A percentile compares a stretch with the other conserved stretches of the same genome.
Conservation (phyloP, 1,140 invertebrate genomes). For the Macrocentrus cingulum region DNA sequence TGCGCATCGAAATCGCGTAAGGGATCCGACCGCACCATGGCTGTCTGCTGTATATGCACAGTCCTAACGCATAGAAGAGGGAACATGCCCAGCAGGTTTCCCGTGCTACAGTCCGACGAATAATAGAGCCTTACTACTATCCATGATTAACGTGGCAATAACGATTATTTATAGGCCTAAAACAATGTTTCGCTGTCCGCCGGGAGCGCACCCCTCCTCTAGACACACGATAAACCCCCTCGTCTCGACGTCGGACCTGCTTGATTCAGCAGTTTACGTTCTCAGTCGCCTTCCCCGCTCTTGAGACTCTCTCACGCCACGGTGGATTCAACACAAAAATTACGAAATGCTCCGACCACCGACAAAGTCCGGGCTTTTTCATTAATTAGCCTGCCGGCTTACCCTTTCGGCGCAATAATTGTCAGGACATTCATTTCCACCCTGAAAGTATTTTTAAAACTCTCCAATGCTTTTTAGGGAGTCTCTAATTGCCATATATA, state of each 20-base stretch:
- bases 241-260: conserved; percentile 18
- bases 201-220: not conserved
- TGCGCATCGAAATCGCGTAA: conserved; percentile 32
- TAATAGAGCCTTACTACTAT: conserved; percentile 49
- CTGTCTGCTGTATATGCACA: not conserved
- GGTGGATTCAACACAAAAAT: not conserved
- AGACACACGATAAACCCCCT: conserved; percentile 8
- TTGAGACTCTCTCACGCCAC: not conserved
- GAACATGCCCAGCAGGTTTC: conserved; percentile 40
- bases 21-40: conserved; percentile 33
- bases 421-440: no score
- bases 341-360: not conserved
- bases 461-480: no score
- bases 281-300: conserved; percentile 7
- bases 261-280: conserved; percentile 43
- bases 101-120: conserved; percentile 32
- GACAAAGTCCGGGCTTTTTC: not conserved
- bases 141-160: conserved; percentile 54
- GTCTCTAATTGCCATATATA: no score
- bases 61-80: conserved; percentile 34
- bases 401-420: not conserved
- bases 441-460: no score
- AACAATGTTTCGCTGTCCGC: conserved; percentile 54
- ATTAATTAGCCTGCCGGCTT: not conserved
- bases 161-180: conserved; percentile 55